Evolutionary conservation across 2,797 vertebrate genomes (phyloP), one percentile per base, ranked within the genome.

Genomic region (Vespertilio murinus): DNA sequence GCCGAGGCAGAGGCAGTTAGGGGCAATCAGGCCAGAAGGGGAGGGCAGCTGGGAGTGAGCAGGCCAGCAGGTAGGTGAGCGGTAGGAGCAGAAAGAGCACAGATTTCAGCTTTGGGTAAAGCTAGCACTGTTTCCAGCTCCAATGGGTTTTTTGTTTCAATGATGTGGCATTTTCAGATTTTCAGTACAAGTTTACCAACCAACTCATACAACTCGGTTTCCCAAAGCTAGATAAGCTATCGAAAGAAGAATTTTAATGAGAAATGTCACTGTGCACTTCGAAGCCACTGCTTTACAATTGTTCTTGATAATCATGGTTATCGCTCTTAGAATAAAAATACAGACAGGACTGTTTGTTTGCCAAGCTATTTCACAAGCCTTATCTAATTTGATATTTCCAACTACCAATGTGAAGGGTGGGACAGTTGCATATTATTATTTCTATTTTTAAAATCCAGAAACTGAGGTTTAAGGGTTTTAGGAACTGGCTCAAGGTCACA

Each of bases 321-420:
- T 70, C 28, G 28, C 22, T 74, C 25, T 78, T 52, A 78, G 28
- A 79, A 71, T 49, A 73, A 87, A 93, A 77, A 73, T 28, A 17
- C 42, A 89, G 28, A 35, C n/a, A 65, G 13, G 20, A 38, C 78
- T 74, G 89, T 92, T 42, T 20, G 23, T 83, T 59, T 79, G 82
- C 25, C 49, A 79, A 93, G 49, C 54, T 49, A 40, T 83, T 84
- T 83, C 56, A 25, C 17, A 33, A 45, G 17, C 13, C 20, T 92
- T 69, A 90, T 83, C 52, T 67, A 80, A 65, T 84, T 69, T 33
- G 77, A 64, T 47, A 22, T 80, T 93, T 49, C 64, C 79, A 94
- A 56, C 11, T 56, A 81, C 54, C 33, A 74, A 23, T 54, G 74
- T 74, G 18, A 73, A 59, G 6, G 20, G 7, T 73, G 14, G 40